Conservation (phyloP, 2,113 vertebrate species). For the Mustela lutreola region DNA sequence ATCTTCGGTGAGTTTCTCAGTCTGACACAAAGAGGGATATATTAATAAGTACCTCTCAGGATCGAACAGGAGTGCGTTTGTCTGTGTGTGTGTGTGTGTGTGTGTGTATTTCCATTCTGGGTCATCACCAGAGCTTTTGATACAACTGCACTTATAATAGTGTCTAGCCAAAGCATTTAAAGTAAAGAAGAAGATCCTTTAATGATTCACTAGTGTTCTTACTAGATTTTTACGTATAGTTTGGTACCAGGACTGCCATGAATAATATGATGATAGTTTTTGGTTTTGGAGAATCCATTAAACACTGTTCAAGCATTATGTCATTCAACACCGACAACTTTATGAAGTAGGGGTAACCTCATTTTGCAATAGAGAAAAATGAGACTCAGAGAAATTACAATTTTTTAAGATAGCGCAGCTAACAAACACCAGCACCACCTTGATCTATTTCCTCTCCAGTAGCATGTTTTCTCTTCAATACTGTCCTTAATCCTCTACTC, state of each 20-base stretch:
- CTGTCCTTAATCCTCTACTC: not conserved
- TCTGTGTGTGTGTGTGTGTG: not conserved
- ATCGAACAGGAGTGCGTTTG: not conserved
- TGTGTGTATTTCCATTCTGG: not conserved
- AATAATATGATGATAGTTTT: not conserved
- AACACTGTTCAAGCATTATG: not conserved
- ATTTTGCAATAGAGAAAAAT: not conserved
- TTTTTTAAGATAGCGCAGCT: not conserved
- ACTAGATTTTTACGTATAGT: not conserved
- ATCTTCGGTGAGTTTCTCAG: not conserved
- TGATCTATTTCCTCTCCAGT: not conserved
- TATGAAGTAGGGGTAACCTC: not conserved
- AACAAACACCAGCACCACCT: not conserved
- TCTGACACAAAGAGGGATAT: not conserved
- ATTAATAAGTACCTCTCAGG: not conserved
- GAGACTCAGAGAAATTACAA: not conserved
- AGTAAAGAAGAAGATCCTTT: not conserved
- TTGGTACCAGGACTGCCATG: not conserved
- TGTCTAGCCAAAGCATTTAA: not conserved
- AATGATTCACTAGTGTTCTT: conserved; percentile 27
- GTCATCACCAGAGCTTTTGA: not conserved
- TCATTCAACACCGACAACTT: not conserved
- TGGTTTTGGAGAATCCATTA: not conserved
- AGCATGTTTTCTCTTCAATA: not conserved
- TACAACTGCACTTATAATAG: not conserved